A percentile compares a stretch with the other conserved stretches of the same genome.
Conservation (phyloP, 1,140 invertebrate genomes). For the Drosophila ercepeae region DNA sequence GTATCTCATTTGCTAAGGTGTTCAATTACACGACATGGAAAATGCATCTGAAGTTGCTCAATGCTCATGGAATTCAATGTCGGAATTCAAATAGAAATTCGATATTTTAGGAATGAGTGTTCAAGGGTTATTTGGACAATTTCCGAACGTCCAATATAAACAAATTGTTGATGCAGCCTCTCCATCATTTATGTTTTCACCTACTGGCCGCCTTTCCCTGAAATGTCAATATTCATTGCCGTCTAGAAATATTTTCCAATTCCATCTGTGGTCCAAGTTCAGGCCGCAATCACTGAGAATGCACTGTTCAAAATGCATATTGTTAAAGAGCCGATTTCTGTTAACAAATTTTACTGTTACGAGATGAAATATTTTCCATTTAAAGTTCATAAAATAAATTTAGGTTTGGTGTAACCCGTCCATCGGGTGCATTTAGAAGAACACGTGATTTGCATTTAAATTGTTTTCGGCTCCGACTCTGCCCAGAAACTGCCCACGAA, state of each 20-base stretch:
- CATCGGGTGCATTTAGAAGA: conserved; percentile 54
- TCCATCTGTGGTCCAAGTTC: conserved; percentile 60
- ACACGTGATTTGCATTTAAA: conserved; percentile 70
- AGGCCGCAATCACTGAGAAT: conserved; percentile 20
- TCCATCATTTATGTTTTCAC: conserved; percentile 38
- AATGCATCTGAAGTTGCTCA: conserved; percentile 48
- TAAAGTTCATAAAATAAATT: too few relatives aligned
- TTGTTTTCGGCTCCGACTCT: conserved; percentile 34
- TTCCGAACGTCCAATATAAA: background rate
- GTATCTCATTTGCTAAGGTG: conserved; percentile 55
- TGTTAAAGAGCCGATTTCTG: conserved; percentile 4
- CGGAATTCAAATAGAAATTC: conserved; percentile 29
- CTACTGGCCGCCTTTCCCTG: conserved; percentile 38
- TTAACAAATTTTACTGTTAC: background rate
- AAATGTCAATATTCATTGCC: conserved; percentile 60
- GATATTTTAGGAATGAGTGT: conserved; percentile 28
- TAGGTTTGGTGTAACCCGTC: conserved; percentile 15
- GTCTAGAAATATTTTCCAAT: conserved; percentile 27
- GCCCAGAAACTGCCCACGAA: conserved; percentile 31
- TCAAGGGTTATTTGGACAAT: background rate
- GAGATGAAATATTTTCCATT: background rate
- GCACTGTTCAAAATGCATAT: background rate
- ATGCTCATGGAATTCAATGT: conserved; percentile 39
- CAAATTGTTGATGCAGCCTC: conserved; percentile 2
- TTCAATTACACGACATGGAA: conserved; percentile 71